A percentile compares a stretch with the other conserved stretches of the same genome.
Evolutionary conservation across 1,140 invertebrate species (phyloP).

Genomic region (Aradophagus sp.): DNA sequence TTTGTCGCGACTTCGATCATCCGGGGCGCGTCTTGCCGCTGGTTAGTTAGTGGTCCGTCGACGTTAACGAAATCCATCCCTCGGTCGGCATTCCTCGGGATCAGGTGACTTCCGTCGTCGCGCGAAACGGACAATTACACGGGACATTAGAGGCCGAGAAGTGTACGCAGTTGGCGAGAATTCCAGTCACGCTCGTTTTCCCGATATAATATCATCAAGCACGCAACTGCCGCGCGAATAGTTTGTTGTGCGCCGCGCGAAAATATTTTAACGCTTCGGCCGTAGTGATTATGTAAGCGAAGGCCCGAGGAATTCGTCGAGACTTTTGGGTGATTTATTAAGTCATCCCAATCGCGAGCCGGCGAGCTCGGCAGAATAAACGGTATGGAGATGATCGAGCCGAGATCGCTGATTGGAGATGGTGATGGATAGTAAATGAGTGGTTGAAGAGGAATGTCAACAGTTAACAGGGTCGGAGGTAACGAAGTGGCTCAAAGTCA

Average conservation of each 20-base stretch:
- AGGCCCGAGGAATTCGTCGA: slow-evolving; percentile 7
- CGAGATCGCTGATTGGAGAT: no score
- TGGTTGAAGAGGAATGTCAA: no score
- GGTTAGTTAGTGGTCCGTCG: slow-evolving; percentile 18
- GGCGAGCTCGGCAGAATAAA: no score
- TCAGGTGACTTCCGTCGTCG: slow-evolving; percentile 52
- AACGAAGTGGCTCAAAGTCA: no score
- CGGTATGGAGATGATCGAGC: no score
- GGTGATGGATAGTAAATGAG: no score
- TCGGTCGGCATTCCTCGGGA: slow-evolving; percentile 55
- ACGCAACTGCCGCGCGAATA: slow-evolving; percentile 57
- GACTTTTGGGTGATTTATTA: slow-evolving; percentile 12
- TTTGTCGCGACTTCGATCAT: slow-evolving; percentile 42
- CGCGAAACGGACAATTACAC: slow-evolving; percentile 62
- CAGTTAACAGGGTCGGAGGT: no score
- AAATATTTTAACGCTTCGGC: slow-evolving; percentile 63
- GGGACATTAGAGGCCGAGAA: slow-evolving; percentile 60
- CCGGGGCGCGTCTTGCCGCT: slow-evolving; percentile 1
- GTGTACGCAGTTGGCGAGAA: slow-evolving; percentile 56
- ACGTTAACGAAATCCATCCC: slow-evolving; percentile 33
- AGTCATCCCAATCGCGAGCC: background rate
- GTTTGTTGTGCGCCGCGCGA: slow-evolving; percentile 51
- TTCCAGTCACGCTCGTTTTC: slow-evolving; percentile 63
- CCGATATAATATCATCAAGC: slow-evolving; percentile 65
- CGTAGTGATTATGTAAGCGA: slow-evolving; percentile 27